Evolutionary conservation across 1,140 invertebrate genomes (phyloP), one percentile per base, ranked within the genome.

Genomic region (Leptinotarsa undecemlineata): DNA sequence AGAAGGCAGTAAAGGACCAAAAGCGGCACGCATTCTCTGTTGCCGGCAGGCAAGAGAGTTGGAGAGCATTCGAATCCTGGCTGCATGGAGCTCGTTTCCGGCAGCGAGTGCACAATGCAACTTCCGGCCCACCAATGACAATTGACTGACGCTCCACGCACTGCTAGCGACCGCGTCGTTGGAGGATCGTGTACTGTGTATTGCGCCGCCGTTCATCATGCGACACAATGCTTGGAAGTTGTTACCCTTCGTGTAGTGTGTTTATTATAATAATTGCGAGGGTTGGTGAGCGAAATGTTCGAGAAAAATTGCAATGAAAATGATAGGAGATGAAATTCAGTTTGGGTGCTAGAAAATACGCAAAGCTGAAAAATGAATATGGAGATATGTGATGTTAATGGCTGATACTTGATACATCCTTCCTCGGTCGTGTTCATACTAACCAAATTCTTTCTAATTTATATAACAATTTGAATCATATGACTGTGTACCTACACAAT

Each of bases 61-160:
- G 51, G 51, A 57, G 51, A 57, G n/a, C 51, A 57, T 57, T 57
- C n/a, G 51, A 57, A 57, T 57, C 51, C 51, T 19, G 51, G 51
- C 51, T 57, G 51, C 51, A 80, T 78, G 81, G 78, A 81, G 80
- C 82, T 81, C 81, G 83, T 83, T 84, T 85, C 84, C 84, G 84
- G 84, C 75, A 79, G 78, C 73, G 80, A 79, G 73, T 81, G 83
- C 82, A 85, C 83, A 84, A 84, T 84, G 82, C 82, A 78, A 82
- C 82, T 82, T 85, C 83, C 84, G 83, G 81, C 70, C 72, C 76
- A 76, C 75, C 79, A 48, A 72, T 72, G 79, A 83, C 83, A 84
- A 83, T 83, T 83, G 81, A 84, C 82, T 82, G 82, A 84, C 83
- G 82, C 80, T 81, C 80, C 67, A 64, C 73, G 73, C 68, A 70